Conservation (phyloP, 1,140 invertebrate genomes). For the Musca vetustissima region DNA sequence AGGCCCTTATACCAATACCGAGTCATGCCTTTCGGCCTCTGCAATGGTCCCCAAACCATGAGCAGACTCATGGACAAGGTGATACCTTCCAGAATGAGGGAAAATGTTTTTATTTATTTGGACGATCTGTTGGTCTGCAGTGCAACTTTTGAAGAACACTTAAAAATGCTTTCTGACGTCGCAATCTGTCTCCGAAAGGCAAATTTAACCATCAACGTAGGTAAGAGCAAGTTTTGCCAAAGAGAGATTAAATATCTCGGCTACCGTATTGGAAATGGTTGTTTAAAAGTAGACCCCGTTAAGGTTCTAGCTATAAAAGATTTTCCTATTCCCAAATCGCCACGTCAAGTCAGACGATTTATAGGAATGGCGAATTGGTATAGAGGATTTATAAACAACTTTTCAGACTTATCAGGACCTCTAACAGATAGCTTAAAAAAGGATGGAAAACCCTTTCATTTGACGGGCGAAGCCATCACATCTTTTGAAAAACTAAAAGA, state of each 20-base stretch:
- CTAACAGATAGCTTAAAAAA: constrained; percentile 35
- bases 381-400: constrained; percentile 46
- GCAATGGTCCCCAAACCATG: constrained; percentile 24
- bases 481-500: constrained; percentile 33
- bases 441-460: not conserved
- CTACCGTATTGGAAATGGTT: constrained; percentile 35
- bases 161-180: constrained; percentile 34
- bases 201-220: constrained; percentile 33
- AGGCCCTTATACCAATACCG: not conserved
- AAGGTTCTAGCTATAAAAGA: not conserved
- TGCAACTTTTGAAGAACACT: constrained; percentile 49
- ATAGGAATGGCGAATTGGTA: constrained; percentile 56
- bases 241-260: constrained; percentile 33
- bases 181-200: constrained; percentile 29
- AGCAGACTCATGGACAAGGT: not conserved
- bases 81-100: constrained; percentile 8
- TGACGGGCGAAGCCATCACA: not conserved
- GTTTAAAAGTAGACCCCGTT: constrained; percentile 37
- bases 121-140: constrained; percentile 51
- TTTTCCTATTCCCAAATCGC: constrained; percentile 34
- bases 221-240: constrained; percentile 31
- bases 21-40: constrained; percentile 25
- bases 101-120: constrained; percentile 27
- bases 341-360: constrained; percentile 54
- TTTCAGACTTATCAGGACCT: constrained; percentile 33